phyloP scores from a whole-genome alignment of 2,888 invertebrate genomes.

The Dynastes tityus region DNA sequence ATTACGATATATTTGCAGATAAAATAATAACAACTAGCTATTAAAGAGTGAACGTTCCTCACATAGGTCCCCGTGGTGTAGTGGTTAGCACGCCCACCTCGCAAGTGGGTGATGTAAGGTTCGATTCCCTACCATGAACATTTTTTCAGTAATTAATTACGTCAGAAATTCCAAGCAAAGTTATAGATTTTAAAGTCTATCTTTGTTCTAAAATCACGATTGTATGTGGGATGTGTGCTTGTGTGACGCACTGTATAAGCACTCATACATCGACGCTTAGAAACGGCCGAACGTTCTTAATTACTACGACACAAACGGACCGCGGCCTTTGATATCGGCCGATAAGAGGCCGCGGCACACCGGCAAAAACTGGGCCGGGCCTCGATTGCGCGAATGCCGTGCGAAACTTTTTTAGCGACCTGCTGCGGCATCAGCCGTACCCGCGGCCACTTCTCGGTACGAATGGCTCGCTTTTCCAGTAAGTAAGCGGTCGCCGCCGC shows the following conservation, averaged over 20 bases:
- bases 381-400: constrained; percentile 52
- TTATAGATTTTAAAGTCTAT: too few relatives aligned
- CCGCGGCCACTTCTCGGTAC: constrained; percentile 42
- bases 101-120: too few relatives aligned
- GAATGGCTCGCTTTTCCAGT: constrained; percentile 41
- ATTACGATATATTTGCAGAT: too few relatives aligned
- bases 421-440: constrained; percentile 28
- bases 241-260: constrained; percentile 17
- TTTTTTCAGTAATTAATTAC: too few relatives aligned
- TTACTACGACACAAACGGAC: constrained; percentile 63
- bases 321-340: constrained; percentile 63
- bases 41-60: too few relatives aligned
- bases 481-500: constrained; percentile 28
- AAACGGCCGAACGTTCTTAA: constrained; percentile 59
- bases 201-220: too few relatives aligned
- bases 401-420: constrained; percentile 47
- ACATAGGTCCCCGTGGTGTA: too few relatives aligned
- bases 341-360: constrained; percentile 49
- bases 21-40: too few relatives aligned
- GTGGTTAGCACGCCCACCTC: too few relatives aligned
- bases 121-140: too few relatives aligned
- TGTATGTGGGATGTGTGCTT: too few relatives aligned
- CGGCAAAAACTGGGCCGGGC: constrained; percentile 51
- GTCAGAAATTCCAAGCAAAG: too few relatives aligned
- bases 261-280: constrained; percentile 39